A percentile compares a stretch with the other conserved stretches of the same genome.
Evolutionary conservation across 2,113 vertebrate species (phyloP).

Genomic region (Rana temporaria): DNA sequence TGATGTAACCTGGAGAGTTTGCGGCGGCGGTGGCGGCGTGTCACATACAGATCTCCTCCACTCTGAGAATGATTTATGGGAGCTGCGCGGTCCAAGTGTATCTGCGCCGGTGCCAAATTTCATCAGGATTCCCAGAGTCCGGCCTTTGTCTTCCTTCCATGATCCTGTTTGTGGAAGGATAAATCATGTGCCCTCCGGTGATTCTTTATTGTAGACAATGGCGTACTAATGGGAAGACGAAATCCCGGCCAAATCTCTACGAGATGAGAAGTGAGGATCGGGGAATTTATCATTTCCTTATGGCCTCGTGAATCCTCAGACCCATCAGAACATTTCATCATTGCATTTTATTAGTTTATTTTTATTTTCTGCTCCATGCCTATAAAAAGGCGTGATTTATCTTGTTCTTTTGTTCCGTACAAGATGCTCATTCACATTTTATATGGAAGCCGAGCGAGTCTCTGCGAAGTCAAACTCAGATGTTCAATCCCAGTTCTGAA

Average conservation of each 20-base stretch:
- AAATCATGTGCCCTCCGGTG: conserved; percentile 36
- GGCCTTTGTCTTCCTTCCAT: conserved; percentile 20
- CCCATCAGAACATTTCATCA: conserved; percentile 24
- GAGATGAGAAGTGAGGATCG: conserved; percentile 32
- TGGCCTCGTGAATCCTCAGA: conserved; percentile 20
- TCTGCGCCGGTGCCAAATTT: conserved; percentile 23
- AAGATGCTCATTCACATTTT: conserved; percentile 20
- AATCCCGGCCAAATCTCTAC: conserved; percentile 41
- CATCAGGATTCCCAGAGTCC: conserved; percentile 41
- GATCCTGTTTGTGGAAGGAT: conserved; percentile 17
- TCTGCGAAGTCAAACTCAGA: not conserved
- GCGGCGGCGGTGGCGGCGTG: not conserved
- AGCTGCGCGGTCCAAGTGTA: conserved; percentile 3
- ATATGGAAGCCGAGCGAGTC: not conserved
- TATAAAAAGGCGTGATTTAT: conserved; percentile 13
- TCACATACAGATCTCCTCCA: conserved; percentile 1
- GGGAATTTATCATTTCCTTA: conserved; percentile 40
- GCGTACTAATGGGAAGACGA: conserved; percentile 41
- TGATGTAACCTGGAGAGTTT: conserved; percentile 2
- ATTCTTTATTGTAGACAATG: conserved; percentile 38
- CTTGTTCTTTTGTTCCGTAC: not conserved
- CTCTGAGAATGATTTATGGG: conserved; percentile 36
- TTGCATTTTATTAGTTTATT: conserved; percentile 38
- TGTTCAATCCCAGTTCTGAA: not conserved
- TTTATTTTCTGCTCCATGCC: conserved; percentile 12